These are phyloP conservation scores for Wasmannia auropunctata DNA, from an alignment of 1,140 invertebrate species.

Conservation along the genomic window DNA sequence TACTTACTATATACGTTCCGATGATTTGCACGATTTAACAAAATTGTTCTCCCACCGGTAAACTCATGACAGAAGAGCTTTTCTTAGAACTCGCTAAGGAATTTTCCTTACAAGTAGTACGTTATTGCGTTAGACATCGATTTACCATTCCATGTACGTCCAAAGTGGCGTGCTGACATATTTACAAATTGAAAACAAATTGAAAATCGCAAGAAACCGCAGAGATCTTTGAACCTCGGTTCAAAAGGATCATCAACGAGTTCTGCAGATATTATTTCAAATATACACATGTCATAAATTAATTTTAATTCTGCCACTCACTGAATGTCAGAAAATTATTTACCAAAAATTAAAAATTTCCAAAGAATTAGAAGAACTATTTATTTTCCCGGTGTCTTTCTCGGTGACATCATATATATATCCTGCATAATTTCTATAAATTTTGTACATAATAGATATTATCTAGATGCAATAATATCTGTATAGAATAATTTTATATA, in stretches of 20 bases:
- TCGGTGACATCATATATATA: neutral
- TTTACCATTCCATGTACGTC: neutral
- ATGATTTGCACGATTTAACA: neutral
- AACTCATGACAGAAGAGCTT: neutral
- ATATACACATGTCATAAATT: neutral
- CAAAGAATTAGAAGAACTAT: too few relatives aligned
- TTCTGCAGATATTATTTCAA: neutral
- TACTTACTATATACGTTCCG: neutral
- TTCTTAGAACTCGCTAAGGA: neutral
- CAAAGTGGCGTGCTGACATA: neutral
- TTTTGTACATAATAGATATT: neutral
- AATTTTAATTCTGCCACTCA: neutral
- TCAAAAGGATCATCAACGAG: neutral
- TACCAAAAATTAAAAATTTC: too few relatives aligned
- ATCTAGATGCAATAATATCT: neutral
- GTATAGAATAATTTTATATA: slow-evolving; percentile 1
- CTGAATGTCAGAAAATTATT: too few relatives aligned
- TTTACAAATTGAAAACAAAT: neutral
- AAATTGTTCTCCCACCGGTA: neutral
- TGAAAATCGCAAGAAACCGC: neutral
- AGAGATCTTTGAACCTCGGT: neutral
- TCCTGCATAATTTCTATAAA: neutral
- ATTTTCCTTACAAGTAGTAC: neutral
- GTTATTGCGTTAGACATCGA: neutral
- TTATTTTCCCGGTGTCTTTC: too few relatives aligned